A percentile compares a stretch with the other conserved stretches of the same genome.
These are phyloP conservation scores for Sturnira hondurensis DNA, from an alignment of 2,113 vertebrate species.

Conservation along the genomic window DNA sequence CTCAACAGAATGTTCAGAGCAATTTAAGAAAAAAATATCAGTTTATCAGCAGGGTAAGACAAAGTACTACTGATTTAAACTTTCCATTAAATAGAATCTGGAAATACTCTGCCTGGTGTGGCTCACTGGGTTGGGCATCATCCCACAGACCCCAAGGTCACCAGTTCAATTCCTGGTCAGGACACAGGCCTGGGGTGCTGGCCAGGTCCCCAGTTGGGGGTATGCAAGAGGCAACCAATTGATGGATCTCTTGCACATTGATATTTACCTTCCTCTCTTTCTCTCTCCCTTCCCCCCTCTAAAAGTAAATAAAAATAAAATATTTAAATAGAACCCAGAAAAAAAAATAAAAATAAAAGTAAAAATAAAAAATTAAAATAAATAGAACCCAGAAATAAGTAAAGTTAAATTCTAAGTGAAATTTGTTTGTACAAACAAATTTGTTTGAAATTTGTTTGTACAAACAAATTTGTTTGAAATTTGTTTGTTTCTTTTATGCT, in stretches of 20 bases:
- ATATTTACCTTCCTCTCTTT: too few relatives aligned
- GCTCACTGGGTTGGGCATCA: too few relatives aligned
- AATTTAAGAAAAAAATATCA: background rate
- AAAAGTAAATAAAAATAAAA: too few relatives aligned
- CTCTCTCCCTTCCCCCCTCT: too few relatives aligned
- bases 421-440: background rate
- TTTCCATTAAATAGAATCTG: slow-evolving; percentile 17
- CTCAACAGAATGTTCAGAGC: background rate
- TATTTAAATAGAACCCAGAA: background rate
- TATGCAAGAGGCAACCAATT: too few relatives aligned
- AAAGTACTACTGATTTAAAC: background rate
- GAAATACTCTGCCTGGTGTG: background rate
- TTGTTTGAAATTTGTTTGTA: background rate
- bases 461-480: too few relatives aligned
- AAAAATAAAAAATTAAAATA: background rate
- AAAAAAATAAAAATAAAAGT: too few relatives aligned
- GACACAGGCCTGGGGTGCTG: too few relatives aligned
- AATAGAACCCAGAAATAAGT: background rate
- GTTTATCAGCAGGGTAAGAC: background rate
- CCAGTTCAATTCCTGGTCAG: too few relatives aligned
- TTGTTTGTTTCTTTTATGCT: slow-evolving; percentile 11
- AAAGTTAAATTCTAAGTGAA: slow-evolving; percentile 17
- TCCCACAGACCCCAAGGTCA: too few relatives aligned
- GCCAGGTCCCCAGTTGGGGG: too few relatives aligned
- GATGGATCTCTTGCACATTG: too few relatives aligned